Conservation (phyloP, 1,140 invertebrate genomes). For the Diprion similis region DNA sequence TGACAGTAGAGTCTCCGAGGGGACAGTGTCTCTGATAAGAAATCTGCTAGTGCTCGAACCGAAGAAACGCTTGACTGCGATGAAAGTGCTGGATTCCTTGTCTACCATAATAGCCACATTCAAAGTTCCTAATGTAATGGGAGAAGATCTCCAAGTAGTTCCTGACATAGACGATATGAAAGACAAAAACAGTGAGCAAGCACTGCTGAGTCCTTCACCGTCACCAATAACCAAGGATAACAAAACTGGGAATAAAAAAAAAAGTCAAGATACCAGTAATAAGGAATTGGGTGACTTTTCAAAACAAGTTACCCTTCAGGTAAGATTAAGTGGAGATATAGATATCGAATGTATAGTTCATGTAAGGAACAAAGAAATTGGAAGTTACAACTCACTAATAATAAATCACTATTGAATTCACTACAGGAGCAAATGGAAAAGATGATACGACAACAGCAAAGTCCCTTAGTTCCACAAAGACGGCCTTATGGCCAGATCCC, state of each 20-base stretch:
- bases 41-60: slow-evolving; percentile 68
- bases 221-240: slow-evolving; percentile 19
- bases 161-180: slow-evolving; percentile 50
- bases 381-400: background rate
- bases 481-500: slow-evolving; percentile 53
- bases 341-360: too few species aligned
- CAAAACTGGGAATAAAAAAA: slow-evolving; percentile 22
- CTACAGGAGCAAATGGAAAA: slow-evolving; percentile 44
- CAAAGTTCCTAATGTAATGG: slow-evolving; percentile 43
- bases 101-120: slow-evolving; percentile 61
- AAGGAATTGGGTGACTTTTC: slow-evolving; percentile 33
- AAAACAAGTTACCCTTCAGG: slow-evolving; percentile 36
- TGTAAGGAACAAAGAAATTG: background rate
- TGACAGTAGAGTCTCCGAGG: slow-evolving; percentile 66
- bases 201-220: slow-evolving; percentile 12
- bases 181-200: slow-evolving; percentile 27
- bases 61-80: slow-evolving; percentile 64
- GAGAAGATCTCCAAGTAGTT: slow-evolving; percentile 53
- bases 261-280: slow-evolving; percentile 18
- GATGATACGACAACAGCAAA: slow-evolving; percentile 43
- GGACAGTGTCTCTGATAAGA: slow-evolving; percentile 65
- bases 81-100: slow-evolving; percentile 66
- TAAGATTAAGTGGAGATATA: slow-evolving; percentile 3
- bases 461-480: slow-evolving; percentile 35
- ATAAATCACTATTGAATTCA: background rate